phyloP scores from a whole-genome alignment of 2,888 invertebrate genomes.

The Clusia tigrina region DNA sequence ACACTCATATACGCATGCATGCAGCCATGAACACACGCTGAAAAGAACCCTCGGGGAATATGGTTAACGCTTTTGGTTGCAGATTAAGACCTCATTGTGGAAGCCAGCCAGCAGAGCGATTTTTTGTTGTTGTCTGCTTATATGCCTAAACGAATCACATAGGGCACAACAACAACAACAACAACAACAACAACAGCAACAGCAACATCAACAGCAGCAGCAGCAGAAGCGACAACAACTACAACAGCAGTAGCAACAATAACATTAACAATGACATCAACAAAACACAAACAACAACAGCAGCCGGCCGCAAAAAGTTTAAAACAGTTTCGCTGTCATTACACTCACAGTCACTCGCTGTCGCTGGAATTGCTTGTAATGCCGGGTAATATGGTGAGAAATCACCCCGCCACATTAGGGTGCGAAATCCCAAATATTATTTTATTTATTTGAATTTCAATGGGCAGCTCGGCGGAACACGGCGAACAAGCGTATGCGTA shows the following conservation, averaged over 20 bases:
- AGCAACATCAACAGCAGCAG: background rate
- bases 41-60: slow-evolving; percentile 42
- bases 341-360: too few relatives aligned
- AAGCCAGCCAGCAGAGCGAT: slow-evolving; percentile 32
- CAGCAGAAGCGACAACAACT: background rate
- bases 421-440: slow-evolving; percentile 59
- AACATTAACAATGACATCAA: slow-evolving; percentile 41
- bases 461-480: slow-evolving; percentile 23
- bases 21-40: slow-evolving; percentile 35
- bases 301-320: background rate
- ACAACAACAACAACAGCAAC: slow-evolving; percentile 21
- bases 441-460: slow-evolving; percentile 57
- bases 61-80: slow-evolving; percentile 59
- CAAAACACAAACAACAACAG: slow-evolving; percentile 35
- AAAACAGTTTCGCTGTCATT: background rate
- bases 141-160: slow-evolving; percentile 55
- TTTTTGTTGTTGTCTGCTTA: slow-evolving; percentile 1
- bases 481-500: too few relatives aligned
- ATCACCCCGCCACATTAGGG: slow-evolving; percentile 45
- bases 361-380: too few relatives aligned
- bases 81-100: slow-evolving; percentile 60
- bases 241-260: slow-evolving; percentile 45
- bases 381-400: too few relatives aligned
- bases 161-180: too few relatives aligned
- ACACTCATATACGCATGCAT: slow-evolving; percentile 38